Percentiles rank a stretch among this genome's conserved stretches.
phyloP scores from a whole-genome alignment of 1,140 invertebrate species.

The Drosophila paulistorum region DNA sequence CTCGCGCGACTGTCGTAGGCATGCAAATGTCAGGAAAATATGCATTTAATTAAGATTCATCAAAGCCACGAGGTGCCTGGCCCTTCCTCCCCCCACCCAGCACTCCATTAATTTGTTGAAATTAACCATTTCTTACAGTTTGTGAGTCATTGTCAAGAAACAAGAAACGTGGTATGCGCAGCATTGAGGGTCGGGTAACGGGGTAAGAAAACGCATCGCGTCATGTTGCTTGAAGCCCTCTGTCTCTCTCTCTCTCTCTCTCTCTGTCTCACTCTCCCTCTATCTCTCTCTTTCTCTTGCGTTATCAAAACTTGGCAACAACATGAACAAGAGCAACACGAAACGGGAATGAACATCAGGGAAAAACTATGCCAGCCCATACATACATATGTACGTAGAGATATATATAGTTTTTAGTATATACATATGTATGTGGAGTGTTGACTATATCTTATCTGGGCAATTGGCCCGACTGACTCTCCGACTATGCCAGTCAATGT shows the following conservation, averaged over 20 bases:
- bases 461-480: conserved; percentile 35
- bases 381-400: neutral
- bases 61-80: conserved; percentile 24
- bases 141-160: conserved; percentile 18
- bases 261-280: neutral
- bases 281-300: neutral
- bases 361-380: conserved; percentile 46
- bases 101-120: neutral
- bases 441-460: conserved; percentile 67
- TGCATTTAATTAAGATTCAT: conserved; percentile 77
- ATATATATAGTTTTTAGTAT: neutral
- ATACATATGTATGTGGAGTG: conserved; percentile 12
- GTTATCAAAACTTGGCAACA: conserved; percentile 60
- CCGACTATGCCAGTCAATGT: neutral
- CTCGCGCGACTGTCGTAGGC: conserved; percentile 50
- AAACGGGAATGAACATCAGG: conserved; percentile 36
- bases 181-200: no score
- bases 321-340: conserved; percentile 40
- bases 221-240: conserved; percentile 39
- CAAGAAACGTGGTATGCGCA: conserved; percentile 14
- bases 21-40: conserved; percentile 72
- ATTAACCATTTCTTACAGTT: conserved; percentile 31
- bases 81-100: neutral
- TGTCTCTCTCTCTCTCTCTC: neutral
- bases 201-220: conserved; percentile 29